Percentiles rank a stretch among this genome's conserved stretches.
These are phyloP conservation scores for Montipora capitata DNA, from an alignment of 92 coral and sea anemone species.

Conservation along the genomic window DNA sequence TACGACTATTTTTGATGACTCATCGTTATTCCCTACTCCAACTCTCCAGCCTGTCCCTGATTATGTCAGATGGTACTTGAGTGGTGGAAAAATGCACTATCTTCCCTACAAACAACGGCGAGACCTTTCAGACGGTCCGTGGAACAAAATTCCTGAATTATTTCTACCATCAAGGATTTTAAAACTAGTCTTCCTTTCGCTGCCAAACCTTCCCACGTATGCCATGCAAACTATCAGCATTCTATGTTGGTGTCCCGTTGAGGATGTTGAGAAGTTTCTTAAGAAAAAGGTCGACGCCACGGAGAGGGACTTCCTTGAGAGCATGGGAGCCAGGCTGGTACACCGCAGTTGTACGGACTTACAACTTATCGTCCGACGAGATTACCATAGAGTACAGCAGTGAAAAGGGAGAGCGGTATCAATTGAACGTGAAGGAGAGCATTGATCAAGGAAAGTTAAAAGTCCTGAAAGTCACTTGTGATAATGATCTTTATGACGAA, in stretches of 20 bases:
- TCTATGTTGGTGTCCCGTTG: constrained; percentile 14
- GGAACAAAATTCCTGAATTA: constrained; percentile 53
- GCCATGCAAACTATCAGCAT: constrained; percentile 15
- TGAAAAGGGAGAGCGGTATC: not conserved
- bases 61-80: constrained; percentile 48
- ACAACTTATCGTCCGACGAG: constrained; percentile 5
- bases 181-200: constrained; percentile 4
- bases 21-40: not conserved
- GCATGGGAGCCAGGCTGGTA: constrained; percentile 67
- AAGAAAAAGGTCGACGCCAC: not conserved
- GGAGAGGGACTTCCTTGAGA: constrained; percentile 4
- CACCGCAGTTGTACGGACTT: constrained; percentile 2
- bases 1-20: constrained; percentile 1
- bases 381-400: constrained; percentile 40
- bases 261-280: constrained; percentile 1
- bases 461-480: not conserved
- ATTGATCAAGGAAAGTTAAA: constrained; percentile 33
- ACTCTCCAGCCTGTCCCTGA: constrained; percentile 50
- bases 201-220: not conserved
- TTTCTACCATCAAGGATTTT: constrained; percentile 52
- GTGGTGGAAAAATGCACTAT: constrained; percentile 45
- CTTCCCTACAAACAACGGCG: constrained; percentile 10
- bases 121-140: not conserved
- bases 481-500: constrained; percentile 13
- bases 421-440: constrained; percentile 26